A percentile compares a stretch with the other conserved stretches of the same genome.
These are phyloP conservation scores for Stegastes partitus DNA, from an alignment of 2,113 vertebrate genomes.

Conservation along the genomic window DNA sequence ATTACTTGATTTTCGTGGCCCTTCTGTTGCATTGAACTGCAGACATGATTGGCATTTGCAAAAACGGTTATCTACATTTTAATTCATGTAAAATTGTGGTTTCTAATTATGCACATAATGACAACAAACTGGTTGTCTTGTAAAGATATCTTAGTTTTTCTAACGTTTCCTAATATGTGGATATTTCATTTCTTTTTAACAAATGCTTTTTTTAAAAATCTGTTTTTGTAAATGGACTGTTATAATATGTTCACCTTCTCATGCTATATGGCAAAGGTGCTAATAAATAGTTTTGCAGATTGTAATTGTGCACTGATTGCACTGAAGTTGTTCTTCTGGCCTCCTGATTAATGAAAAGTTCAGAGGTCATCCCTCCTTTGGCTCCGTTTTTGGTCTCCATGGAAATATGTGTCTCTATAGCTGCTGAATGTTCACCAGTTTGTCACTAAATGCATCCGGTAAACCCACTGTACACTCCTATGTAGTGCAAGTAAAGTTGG, in stretches of 20 bases:
- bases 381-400: too few species aligned
- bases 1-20: too few species aligned
- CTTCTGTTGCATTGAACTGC: too few species aligned
- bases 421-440: not conserved
- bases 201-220: too few species aligned
- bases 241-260: not conserved
- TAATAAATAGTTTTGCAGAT: not conserved
- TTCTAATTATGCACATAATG: too few species aligned
- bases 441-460: not conserved
- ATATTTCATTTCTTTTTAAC: too few species aligned
- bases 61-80: too few species aligned
- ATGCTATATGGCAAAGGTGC: not conserved
- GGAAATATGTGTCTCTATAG: not conserved
- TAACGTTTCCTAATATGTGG: too few species aligned
- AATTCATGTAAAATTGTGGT: too few species aligned
- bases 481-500: not conserved
- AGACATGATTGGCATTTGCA: too few species aligned
- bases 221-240: not conserved
- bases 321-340: not conserved
- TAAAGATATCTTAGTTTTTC: not conserved
- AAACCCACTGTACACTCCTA: not conserved
- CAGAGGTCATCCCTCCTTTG: not conserved
- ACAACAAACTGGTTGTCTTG: too few species aligned
- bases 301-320: not conserved
- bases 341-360: not conserved